Evolutionary conservation across 1,140 invertebrate species (phyloP), one percentile per base, ranked within the genome.

Genomic region (Drosophila suzukii): DNA sequence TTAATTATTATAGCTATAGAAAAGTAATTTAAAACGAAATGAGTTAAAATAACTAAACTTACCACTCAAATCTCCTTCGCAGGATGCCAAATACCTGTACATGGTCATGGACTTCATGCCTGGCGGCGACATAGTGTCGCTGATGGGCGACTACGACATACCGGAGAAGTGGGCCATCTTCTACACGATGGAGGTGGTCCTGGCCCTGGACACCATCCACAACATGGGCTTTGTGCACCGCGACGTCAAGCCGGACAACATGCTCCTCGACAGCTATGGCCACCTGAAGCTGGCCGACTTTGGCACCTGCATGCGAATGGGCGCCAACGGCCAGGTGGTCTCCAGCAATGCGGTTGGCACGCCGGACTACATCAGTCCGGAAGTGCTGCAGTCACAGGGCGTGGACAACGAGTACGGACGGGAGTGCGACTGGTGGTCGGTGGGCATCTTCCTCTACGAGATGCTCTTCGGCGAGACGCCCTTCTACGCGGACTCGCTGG

Each of bases 51-150:
- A 7, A 8, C 38, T 4, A 39, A 20, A 43, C 15, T 43, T 3
- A 46, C 10, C 17, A 24, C 20, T 3, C 17, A 47, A 47, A 13
- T 11, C 7, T 17, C 3, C 98, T 39, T 99, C 99, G 93, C 98
- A 98, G 95, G 97, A 98, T 92, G 94, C 95, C 58, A 98, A 98
- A 93, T 99, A 98, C 93, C 94, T 99, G 15, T 99, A 99, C 91
- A 99, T 99, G 99, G 98, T 99, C 3, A 99, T 99, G 99, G 99
- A 99, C 92, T 99, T 99, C 90, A 99, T 99, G 98, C 98, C 99
- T 43, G 97, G 99, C 75, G 99, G 99, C 53, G 99, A 99, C 94
- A 95, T 99, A 47, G 98, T 99, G 34, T 99, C 98, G 92, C 94
- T 99, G 24, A 99, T 99, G 98, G 97, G 97, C 50, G 98, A 99